Conservation (phyloP, 1,140 invertebrate genomes). For the Drosophila carrolli region DNA sequence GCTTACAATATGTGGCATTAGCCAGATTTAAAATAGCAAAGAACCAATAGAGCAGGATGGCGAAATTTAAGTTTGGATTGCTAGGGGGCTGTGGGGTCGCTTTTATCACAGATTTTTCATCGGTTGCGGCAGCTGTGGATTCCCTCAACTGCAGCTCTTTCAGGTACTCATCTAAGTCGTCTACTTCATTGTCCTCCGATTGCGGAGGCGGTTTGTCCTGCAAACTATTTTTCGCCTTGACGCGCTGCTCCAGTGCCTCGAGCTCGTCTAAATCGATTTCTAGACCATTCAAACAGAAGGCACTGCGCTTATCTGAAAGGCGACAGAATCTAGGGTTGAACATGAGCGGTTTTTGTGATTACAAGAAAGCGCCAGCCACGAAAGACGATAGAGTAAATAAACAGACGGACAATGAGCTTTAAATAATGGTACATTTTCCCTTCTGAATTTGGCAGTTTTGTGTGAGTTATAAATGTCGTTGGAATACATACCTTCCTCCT, state of each 20-base stretch:
- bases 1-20: slow-evolving; percentile 81
- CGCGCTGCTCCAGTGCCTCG: slow-evolving; percentile 74
- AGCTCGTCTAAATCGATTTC: slow-evolving; percentile 85
- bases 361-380: neutral
- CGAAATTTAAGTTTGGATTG: slow-evolving; percentile 57
- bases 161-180: slow-evolving; percentile 83
- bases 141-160: slow-evolving; percentile 77
- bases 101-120: slow-evolving; percentile 46
- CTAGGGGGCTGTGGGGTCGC: slow-evolving; percentile 21
- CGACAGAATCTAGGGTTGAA: slow-evolving; percentile 63
- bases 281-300: slow-evolving; percentile 84
- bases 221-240: slow-evolving; percentile 76
- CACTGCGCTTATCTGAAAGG: slow-evolving; percentile 83
- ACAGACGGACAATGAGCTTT: slow-evolving; percentile 30
- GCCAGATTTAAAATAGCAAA: slow-evolving; percentile 83
- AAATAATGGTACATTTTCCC: slow-evolving; percentile 1
- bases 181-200: slow-evolving; percentile 52
- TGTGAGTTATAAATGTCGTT: neutral
- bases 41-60: slow-evolving; percentile 82
- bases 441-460: neutral
- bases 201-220: slow-evolving; percentile 16
- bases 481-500: slow-evolving; percentile 69
- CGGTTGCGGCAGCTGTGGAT: slow-evolving; percentile 4
- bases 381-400: neutral
- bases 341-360: slow-evolving; percentile 4